phyloP scores from a whole-genome alignment of 2,888 invertebrate species.

The Orthosia gracilis region DNA sequence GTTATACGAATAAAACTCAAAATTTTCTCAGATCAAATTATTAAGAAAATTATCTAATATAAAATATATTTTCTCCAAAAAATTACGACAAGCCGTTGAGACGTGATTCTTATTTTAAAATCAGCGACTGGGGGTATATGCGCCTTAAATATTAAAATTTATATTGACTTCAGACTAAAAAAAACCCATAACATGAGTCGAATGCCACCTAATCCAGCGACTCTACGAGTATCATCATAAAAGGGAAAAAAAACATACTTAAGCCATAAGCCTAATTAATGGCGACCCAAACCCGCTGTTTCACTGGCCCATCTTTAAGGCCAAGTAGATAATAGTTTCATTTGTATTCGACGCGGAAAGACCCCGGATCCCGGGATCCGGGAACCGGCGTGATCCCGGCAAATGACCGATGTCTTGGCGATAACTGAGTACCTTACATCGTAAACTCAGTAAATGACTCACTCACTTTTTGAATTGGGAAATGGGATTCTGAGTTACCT shows the following conservation, averaged over 20 bases:
- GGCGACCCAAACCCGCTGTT: conserved; percentile 24
- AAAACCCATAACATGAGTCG: neutral
- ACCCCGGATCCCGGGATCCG: conserved; percentile 28
- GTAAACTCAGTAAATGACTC: conserved; percentile 59
- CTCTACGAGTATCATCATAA: neutral
- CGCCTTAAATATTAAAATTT: too few relatives aligned
- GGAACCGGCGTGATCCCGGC: conserved; percentile 56
- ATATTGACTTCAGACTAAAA: neutral
- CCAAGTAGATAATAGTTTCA: conserved; percentile 70
- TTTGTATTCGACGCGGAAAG: conserved; percentile 68
- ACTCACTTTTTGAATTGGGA: conserved; percentile 52
- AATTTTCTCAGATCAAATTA: too few relatives aligned
- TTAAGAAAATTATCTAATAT: too few relatives aligned
- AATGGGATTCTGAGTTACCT: conserved; percentile 11
- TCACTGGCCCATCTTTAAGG: conserved; percentile 34
- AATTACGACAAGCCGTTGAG: too few relatives aligned
- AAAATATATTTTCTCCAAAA: too few relatives aligned
- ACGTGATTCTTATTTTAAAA: too few relatives aligned
- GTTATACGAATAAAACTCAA: too few relatives aligned
- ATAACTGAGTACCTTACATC: conserved; percentile 61
- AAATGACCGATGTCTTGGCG: conserved; percentile 70
- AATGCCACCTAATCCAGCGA: neutral
- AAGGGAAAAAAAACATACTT: neutral
- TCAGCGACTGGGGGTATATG: too few relatives aligned
- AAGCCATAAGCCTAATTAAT: neutral